Evolutionary conservation across 2,888 invertebrate species (phyloP).

Genomic region (Ichneumoninae sp.): DNA sequence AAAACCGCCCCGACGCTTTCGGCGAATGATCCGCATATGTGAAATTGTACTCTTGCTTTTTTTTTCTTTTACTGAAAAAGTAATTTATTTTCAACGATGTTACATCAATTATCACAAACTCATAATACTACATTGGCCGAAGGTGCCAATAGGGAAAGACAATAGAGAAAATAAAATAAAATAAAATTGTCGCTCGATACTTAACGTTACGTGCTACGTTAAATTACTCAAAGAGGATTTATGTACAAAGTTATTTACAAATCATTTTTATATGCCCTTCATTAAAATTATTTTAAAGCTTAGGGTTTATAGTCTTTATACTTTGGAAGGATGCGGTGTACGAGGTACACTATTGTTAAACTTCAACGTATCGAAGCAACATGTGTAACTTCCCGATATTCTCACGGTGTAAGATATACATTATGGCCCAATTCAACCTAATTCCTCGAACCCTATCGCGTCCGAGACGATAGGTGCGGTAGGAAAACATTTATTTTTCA

Average conservation of each 20-base stretch:
- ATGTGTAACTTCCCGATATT: slow-evolving; percentile 27
- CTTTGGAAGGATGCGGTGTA: slow-evolving; percentile 72
- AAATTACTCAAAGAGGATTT: slow-evolving; percentile 26
- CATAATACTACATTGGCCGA: slow-evolving; percentile 75
- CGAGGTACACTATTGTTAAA: slow-evolving; percentile 27
- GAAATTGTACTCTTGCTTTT: not conserved
- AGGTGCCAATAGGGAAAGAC: slow-evolving; percentile 72
- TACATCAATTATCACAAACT: slow-evolving; percentile 81
- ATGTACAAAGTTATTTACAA: slow-evolving; percentile 71
- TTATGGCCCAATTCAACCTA: slow-evolving; percentile 48
- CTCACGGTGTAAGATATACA: slow-evolving; percentile 22
- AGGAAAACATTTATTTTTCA: slow-evolving; percentile 11
- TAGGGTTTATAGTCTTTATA: slow-evolving; percentile 68
- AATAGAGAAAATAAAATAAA: slow-evolving; percentile 33
- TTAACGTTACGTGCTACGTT: slow-evolving; percentile 35
- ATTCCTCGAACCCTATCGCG: slow-evolving; percentile 18
- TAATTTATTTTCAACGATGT: slow-evolving; percentile 72
- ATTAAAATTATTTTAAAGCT: slow-evolving; percentile 72
- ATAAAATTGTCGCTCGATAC: slow-evolving; percentile 40
- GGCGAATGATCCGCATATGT: not conserved
- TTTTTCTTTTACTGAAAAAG: slow-evolving; percentile 58
- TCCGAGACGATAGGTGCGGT: slow-evolving; percentile 30
- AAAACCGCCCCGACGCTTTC: too few relatives aligned
- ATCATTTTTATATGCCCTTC: slow-evolving; percentile 35
- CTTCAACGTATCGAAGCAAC: slow-evolving; percentile 42